Conservation (phyloP, 2,888 invertebrate genomes). For the Limnephilus auricula region DNA sequence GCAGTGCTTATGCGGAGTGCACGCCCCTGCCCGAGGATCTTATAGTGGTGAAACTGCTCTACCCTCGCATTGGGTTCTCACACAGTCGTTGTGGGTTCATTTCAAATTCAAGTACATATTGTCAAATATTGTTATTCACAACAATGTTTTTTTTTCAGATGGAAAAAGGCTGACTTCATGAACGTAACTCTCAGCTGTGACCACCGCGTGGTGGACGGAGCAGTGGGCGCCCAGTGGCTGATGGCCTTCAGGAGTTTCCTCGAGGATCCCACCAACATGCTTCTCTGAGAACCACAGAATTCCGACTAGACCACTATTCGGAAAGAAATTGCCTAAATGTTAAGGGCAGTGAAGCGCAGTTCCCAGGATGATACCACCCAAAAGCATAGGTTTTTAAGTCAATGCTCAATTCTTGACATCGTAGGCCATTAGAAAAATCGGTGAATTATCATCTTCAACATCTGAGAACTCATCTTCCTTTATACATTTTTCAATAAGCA, state of each 20-base stretch:
- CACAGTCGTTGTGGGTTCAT: too few species aligned
- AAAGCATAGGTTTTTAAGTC: neutral
- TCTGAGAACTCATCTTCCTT: neutral
- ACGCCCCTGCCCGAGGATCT: too few species aligned
- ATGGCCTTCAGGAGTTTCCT: constrained; percentile 91
- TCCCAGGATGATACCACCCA: neutral
- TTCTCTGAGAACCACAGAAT: constrained; percentile 79
- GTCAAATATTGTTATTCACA: constrained; percentile 26
- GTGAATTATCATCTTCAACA: neutral
- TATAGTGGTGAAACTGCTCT: too few species aligned
- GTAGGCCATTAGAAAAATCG: neutral
- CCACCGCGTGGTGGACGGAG: constrained; percentile 98
- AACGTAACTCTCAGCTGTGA: constrained; percentile 97
- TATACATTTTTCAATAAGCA: neutral
- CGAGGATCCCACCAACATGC: constrained; percentile 96
- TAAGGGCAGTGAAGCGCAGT: constrained; percentile 7
- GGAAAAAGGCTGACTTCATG: constrained; percentile 85
- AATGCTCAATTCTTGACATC: neutral
- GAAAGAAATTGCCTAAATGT: neutral
- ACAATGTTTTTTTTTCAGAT: constrained; percentile 76
- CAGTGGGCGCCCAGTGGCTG: constrained; percentile 98
- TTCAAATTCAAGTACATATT: constrained; percentile 34
- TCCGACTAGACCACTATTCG: neutral
- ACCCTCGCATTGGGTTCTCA: neutral
- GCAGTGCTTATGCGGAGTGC: too few species aligned